These are phyloP conservation scores for Acheta domesticus DNA, from an alignment of 2,888 invertebrate genomes.

Conservation along the genomic window DNA sequence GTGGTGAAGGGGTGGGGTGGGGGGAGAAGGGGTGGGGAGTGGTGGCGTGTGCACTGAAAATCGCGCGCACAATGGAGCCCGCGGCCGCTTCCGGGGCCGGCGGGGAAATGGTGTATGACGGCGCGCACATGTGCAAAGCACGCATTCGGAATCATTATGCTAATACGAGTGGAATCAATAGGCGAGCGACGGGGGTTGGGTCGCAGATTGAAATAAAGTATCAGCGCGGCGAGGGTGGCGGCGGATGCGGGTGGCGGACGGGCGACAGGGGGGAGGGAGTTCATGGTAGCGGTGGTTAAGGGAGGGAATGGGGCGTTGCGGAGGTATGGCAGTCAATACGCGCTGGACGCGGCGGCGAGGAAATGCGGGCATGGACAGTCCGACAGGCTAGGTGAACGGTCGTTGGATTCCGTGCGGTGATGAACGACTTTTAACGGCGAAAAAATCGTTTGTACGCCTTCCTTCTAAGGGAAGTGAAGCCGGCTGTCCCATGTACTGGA, in stretches of 20 bases:
- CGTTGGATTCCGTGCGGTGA: too few species aligned
- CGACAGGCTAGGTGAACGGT: too few species aligned
- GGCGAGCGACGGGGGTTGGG: not conserved
- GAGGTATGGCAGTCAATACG: not conserved
- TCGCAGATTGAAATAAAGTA: constrained; percentile 18
- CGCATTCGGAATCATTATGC: constrained; percentile 18
- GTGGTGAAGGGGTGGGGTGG: too few species aligned
- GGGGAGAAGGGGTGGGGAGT: not conserved
- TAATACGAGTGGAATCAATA: not conserved
- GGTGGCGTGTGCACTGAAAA: not conserved
- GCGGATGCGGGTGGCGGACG: not conserved
- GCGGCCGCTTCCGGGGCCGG: not conserved
- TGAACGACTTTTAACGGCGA: too few species aligned
- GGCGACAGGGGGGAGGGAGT: constrained; percentile 7
- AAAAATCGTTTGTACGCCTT: too few species aligned
- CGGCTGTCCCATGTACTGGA: too few species aligned
- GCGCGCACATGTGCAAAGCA: not conserved
- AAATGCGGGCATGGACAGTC: too few species aligned
- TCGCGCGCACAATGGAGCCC: not conserved
- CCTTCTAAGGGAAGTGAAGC: too few species aligned
- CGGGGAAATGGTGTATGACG: not conserved
- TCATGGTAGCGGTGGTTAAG: not conserved
- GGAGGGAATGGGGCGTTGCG: not conserved
- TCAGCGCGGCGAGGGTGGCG: not conserved
- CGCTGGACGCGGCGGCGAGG: too few species aligned